Conservation (phyloP, 2,113 vertebrate genomes). For the Megaceryle maxima region DNA sequence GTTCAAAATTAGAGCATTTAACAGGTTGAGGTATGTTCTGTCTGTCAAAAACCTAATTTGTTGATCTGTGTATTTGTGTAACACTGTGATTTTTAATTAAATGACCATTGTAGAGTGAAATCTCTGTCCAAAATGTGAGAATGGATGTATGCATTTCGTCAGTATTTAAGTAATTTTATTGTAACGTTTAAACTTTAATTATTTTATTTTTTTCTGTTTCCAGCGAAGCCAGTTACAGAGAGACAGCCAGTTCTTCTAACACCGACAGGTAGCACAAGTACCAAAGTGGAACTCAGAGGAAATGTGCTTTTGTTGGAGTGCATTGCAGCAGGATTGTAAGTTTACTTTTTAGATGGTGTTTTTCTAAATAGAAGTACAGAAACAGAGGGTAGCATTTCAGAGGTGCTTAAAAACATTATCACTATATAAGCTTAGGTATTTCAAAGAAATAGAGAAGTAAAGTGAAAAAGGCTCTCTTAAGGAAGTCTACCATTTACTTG, state of each 20-base stretch:
- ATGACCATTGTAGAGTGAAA: background rate
- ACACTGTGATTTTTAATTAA: background rate
- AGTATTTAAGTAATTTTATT: background rate
- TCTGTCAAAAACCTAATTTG: constrained; percentile 15
- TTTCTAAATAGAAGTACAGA: background rate
- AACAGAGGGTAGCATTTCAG: background rate
- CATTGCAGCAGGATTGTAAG: constrained; percentile 96
- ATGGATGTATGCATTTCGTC: background rate
- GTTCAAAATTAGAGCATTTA: background rate
- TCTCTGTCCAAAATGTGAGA: background rate
- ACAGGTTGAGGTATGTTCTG: background rate
- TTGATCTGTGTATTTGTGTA: background rate
- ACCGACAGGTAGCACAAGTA: constrained; percentile 83
- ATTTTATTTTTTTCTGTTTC: constrained; percentile 33
- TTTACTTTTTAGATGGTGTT: constrained; percentile 17
- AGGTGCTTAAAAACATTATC: background rate
- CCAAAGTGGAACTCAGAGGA: constrained; percentile 89
- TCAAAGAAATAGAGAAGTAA: background rate
- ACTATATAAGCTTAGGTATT: background rate
- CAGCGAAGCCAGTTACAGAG: constrained; percentile 85
- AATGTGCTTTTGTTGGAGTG: constrained; percentile 91
- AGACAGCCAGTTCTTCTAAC: constrained; percentile 87
- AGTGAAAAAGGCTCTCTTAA: background rate
- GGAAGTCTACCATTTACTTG: background rate
- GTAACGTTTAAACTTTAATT: background rate